Conservation (phyloP, 2,888 invertebrate genomes). For the Blastobasis adustella region DNA sequence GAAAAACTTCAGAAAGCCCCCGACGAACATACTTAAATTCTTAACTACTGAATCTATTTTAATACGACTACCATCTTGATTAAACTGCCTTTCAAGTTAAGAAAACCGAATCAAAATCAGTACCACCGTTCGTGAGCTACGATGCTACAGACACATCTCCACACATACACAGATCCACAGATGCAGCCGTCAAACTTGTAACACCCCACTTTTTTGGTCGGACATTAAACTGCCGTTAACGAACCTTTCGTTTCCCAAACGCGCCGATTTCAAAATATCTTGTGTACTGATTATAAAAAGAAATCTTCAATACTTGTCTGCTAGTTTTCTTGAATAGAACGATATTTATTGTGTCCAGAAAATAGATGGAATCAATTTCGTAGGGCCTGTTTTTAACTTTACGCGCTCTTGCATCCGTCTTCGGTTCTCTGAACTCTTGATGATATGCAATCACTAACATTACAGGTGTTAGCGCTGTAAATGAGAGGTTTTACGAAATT, state of each 20-base stretch:
- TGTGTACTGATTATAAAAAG: conserved; percentile 56
- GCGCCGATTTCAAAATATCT: conserved; percentile 81
- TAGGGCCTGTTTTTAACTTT: conserved; percentile 6
- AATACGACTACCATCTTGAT: no score
- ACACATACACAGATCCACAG: no score
- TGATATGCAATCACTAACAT: not conserved
- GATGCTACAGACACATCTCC: no score
- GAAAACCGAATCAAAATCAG: no score
- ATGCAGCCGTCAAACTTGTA: no score
- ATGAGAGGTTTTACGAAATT: conserved; percentile 7
- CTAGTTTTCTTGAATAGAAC: conserved; percentile 73
- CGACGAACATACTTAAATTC: no score
- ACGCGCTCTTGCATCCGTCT: not conserved
- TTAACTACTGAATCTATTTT: no score
- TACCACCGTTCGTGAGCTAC: no score
- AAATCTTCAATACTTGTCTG: conserved; percentile 77
- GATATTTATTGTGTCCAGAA: conserved; percentile 24
- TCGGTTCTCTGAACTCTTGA: not conserved
- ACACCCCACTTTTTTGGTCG: no score
- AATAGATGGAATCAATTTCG: conserved; percentile 24
- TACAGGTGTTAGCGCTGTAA: conserved; percentile 31
- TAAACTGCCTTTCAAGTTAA: no score
- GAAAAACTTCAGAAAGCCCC: no score
- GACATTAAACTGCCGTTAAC: not conserved
- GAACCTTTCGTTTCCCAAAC: conserved; percentile 71